Base-by-base conservation (phyloP, 2,888 invertebrate species). In the Sarcophaga rosellei region DNA sequence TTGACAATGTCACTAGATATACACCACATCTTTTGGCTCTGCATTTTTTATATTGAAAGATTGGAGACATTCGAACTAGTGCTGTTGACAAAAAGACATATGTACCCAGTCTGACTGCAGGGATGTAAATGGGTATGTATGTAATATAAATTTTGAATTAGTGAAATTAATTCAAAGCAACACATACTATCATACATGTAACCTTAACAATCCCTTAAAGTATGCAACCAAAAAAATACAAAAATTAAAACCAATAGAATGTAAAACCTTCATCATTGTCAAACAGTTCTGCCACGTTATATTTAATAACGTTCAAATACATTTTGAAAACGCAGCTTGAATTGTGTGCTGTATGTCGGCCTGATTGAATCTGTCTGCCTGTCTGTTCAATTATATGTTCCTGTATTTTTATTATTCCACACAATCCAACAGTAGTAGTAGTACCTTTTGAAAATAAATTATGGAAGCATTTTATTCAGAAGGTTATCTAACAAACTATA, bases 231-330 rank as follows among this genome's bases (percentile, higher is more conserved):
- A 53, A 53, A 12, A 47, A 47, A 47, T 3, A 15, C 3, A 47
- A 59, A 44, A 44, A 35, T 8, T 61, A 23, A 23, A 62, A 73
- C 8, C 21, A 70, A 61, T 23, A 17, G 45, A 62, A 62, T 47
- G 25, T 45, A 74, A 73, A 63, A 80, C 80, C 80, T 72, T 73
- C 66, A 45, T 73, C 80, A 73, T 23, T 80, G 72, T 73, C 73
- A 80, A 73, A 66, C 80, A 66, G 59, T 73, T 66, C 59, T 61
- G 66, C 23, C 66, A 59, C 72, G 8, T 65, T 79, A 65, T 79
- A 21, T 65, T 65, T 79, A 12, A 65, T 57, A 72, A 72, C 65
- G 45, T 63, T 65, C 65, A n/a, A 72, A 47, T 47, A 45, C 35
- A 35, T 17, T 65, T 44, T 23, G 62, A 47, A n/a, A 69, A 63